phyloP scores from a whole-genome alignment of 2,888 invertebrate species.

The Agrochola circellaris region DNA sequence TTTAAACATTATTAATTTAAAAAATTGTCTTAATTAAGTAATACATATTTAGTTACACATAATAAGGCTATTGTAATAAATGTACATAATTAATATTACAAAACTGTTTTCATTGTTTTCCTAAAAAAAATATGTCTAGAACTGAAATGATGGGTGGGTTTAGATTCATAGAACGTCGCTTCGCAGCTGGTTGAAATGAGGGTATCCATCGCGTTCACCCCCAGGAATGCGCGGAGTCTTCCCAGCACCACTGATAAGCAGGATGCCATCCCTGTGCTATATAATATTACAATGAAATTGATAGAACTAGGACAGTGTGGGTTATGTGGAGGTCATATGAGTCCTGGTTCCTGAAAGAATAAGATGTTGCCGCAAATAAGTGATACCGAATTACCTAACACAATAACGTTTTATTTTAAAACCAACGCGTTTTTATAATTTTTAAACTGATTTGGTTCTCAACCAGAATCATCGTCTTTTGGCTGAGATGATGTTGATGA shows the following conservation, averaged over 20 bases:
- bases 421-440: not conserved
- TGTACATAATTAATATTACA: not conserved
- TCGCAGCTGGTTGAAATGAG: slow-evolving; percentile 91
- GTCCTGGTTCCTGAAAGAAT: not conserved
- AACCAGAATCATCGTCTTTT: not conserved
- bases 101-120: not conserved
- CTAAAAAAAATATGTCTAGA: not conserved
- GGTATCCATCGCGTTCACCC: slow-evolving; percentile 92
- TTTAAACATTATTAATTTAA: not conserved
- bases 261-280: slow-evolving; percentile 91
- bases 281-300: not conserved
- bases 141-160: no score
- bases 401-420: not conserved
- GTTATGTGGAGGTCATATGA: not conserved
- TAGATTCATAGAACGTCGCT: slow-evolving; percentile 90
- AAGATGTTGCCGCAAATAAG: not conserved
- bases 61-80: slow-evolving; percentile 26
- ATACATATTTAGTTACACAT: not conserved
- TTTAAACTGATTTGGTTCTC: not conserved
- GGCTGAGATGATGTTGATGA: not conserved
- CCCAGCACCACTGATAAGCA: slow-evolving; percentile 92
- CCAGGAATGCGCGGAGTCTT: slow-evolving; percentile 91
- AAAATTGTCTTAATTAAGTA: not conserved
- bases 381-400: not conserved
- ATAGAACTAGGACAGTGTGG: not conserved